Base-by-base conservation (phyloP, 2,113 vertebrate genomes). In the Lepisosteus oculatus region DNA sequence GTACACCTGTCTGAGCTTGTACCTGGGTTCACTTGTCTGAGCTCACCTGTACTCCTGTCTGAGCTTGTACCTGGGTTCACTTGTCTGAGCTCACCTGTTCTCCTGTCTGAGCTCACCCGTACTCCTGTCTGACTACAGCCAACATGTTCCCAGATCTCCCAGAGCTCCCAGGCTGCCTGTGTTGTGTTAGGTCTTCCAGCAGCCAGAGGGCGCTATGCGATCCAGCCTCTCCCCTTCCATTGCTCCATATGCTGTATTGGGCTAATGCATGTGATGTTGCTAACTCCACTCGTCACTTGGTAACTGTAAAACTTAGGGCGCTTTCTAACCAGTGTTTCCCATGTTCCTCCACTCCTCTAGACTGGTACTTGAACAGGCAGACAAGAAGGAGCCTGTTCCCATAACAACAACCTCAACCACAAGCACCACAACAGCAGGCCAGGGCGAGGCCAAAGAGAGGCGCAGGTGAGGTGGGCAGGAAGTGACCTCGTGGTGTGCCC, bases 381-480 rank as follows among this genome's bases (percentile, higher is more conserved):
- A 90, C 41, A 91, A 85, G 76, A 91, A 87, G 76, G 89, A 91
- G 8, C 79, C 67, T 0, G 56, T 78, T 56, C 77, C 80, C 41
- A 56, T 72, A 65, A 76, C 85, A 75, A 84, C 78, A 76, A 4
- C 62, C 8, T 8, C 62, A 3, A 29, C 62, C 17, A 29, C 62
- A 41, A 7, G 55, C 29, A 75, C 76, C 17, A 68, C 70, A 6
- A 76, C 73, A 8, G 56, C 81, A 11, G 78, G 84, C 1, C 90
- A 91, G 6, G 77, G 81, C 57, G 91, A 93, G 77, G 78, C 77
- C 74, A 93, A 93, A 77, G 90, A 92, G 80, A 85, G 91, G 45
- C 89, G 91, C 83, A 91, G 91, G 91, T 93, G 65, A 89, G 90
- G 79, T 3, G 3, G 12, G 11, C 29, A 42, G 2, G 45, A 43